phyloP scores from a whole-genome alignment of 2,113 vertebrate species.

The Tyrannus savana region DNA sequence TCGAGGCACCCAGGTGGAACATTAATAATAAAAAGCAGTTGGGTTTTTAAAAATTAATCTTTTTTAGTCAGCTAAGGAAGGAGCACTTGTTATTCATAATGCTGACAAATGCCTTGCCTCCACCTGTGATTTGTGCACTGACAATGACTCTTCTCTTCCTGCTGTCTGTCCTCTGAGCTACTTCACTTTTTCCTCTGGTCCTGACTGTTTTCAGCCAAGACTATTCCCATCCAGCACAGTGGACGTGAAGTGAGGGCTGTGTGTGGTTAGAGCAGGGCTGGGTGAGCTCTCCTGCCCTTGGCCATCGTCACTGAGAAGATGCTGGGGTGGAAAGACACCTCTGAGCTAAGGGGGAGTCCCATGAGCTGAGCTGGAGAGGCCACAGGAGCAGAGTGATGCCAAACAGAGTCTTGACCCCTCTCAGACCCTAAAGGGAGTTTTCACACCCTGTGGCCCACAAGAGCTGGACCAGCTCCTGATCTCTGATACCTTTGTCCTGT shows the following conservation, averaged over 20 bases:
- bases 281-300: neutral
- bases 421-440: neutral
- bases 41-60: neutral
- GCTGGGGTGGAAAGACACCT: neutral
- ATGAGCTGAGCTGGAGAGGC: neutral
- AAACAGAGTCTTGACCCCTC: rapidly evolving
- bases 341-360: neutral
- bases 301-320: rapidly evolving
- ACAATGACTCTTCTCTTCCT: neutral
- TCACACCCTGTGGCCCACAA: neutral
- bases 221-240: neutral
- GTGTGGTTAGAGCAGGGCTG: neutral
- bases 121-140: neutral
- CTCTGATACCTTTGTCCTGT: neutral
- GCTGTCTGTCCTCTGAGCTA: neutral
- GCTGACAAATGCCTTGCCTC: neutral
- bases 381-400: neutral
- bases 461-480: neutral
- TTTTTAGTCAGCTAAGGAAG: neutral
- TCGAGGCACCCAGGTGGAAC: neutral
- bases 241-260: neutral
- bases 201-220: neutral
- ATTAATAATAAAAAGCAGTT: neutral
- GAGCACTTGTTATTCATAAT: neutral
- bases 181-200: neutral